These are phyloP conservation scores for Melanotaenia trifasciata DNA, from an alignment of 2,797 vertebrate species.

Conservation along the genomic window DNA sequence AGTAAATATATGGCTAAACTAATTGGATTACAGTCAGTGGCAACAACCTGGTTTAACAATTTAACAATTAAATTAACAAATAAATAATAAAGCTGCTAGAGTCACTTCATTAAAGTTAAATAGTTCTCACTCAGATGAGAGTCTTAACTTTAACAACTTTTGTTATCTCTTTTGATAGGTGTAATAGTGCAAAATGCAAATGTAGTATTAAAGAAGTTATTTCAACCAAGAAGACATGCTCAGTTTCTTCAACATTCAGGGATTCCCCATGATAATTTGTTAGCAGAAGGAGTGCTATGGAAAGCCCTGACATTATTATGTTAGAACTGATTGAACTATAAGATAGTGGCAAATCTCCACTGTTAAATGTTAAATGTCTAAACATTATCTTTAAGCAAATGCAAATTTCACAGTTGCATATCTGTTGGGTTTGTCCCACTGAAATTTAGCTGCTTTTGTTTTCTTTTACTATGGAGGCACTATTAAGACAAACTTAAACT, in stretches of 20 bases:
- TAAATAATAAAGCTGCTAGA: neutral
- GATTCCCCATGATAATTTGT: conserved; percentile 2
- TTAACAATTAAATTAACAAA: conserved; percentile 4
- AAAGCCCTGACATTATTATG: conserved; percentile 38
- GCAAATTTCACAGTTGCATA: neutral
- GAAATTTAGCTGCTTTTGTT: neutral
- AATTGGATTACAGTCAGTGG: neutral
- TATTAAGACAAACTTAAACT: neutral
- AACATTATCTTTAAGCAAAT: neutral
- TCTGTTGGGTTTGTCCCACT: neutral
- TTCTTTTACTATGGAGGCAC: neutral
- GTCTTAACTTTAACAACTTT: neutral
- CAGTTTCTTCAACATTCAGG: conserved; percentile 5
- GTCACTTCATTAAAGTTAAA: conserved; percentile 2
- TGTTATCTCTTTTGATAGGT: neutral
- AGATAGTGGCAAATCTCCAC: neutral
- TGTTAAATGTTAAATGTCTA: neutral
- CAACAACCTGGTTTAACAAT: conserved; percentile 8
- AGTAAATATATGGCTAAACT: neutral
- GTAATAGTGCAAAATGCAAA: neutral
- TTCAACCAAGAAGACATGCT: conserved; percentile 1
- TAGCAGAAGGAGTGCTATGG: neutral
- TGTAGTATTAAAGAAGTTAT: neutral
- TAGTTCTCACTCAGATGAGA: neutral
- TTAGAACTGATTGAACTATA: neutral